Evolutionary conservation across 2,113 vertebrate species (phyloP), one percentile per base, ranked within the genome.

Genomic region (Sigmodon hispidus): DNA sequence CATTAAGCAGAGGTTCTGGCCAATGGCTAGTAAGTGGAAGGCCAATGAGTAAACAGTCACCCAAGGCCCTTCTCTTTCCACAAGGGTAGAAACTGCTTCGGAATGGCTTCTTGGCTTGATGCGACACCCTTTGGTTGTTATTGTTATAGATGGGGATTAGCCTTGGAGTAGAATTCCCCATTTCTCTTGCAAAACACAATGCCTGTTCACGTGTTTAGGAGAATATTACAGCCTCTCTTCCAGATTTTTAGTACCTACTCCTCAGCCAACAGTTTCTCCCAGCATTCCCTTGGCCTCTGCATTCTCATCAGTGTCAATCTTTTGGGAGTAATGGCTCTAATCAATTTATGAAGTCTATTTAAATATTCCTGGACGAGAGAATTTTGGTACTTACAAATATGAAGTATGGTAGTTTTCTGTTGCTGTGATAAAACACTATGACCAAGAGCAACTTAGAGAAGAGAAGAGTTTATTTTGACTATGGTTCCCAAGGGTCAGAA

Each of bases 261-360:
- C 34, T 95, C 50, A 48, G 21, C 29, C 9, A 22, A 4, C 40
- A 22, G 4, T 57, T 88, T 86, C 61, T 31, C 40, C 86, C 24
- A 80, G 2, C 22, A 9, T 88, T 72, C 52, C 70, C 22, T 9
- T 95, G 40, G 63, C 10, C 57, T 75, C 16, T 88, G 40, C 45
- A 48, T 59, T 43, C 55, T 80, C 36, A 69, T 17, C 69, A 63
- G 57, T 6, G 0, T 7, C 86, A 92, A 7, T 70, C 50, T 84
- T 94, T 70, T 81, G 22, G 89, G 45, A 95, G 19, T 45, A 75
- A 86, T 73, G 52, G 59, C 34, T 43, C 89, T 88, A 31, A 69
- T 76, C 12, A 57, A 17, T 12, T 93, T 75, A 12, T 83, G 55
- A 76, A 65, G 48, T 72, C 57, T 73, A 3, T 57, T 83, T 86